phyloP scores from a whole-genome alignment of 2,113 vertebrate genomes.

The Barnardius zonarius region DNA sequence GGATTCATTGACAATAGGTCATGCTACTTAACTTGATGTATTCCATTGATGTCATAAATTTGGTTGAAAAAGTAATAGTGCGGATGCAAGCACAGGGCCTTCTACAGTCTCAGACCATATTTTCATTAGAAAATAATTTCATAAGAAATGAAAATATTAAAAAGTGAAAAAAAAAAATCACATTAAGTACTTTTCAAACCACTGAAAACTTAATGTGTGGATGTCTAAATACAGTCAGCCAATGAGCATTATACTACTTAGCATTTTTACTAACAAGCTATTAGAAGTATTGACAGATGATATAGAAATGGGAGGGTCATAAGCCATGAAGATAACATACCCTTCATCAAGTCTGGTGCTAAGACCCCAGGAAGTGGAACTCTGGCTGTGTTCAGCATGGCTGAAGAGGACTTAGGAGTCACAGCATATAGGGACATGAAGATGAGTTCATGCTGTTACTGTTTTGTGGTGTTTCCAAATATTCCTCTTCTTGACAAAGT shows the following conservation, averaged over 20 bases:
- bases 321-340: not conserved
- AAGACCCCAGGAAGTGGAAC: not conserved
- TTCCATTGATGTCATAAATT: not conserved
- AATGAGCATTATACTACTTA: not conserved
- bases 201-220: fast-evolving
- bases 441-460: not conserved
- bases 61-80: not conserved
- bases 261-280: not conserved
- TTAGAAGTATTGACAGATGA: not conserved
- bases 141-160: not conserved
- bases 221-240: not conserved
- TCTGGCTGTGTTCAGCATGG: fast-evolving
- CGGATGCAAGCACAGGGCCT: not conserved
- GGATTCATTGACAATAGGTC: not conserved
- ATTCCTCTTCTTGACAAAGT: not conserved
- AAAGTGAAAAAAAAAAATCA: not conserved
- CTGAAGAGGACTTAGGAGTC: not conserved
- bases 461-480: not conserved
- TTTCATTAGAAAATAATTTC: not conserved
- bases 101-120: not conserved
- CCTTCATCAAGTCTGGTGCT: not conserved
- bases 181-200: not conserved
- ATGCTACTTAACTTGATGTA: not conserved
- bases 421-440: not conserved
- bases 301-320: not conserved